These are phyloP conservation scores for Balanococcus diminutus DNA, from an alignment of 2,888 invertebrate species.

Conservation along the genomic window DNA sequence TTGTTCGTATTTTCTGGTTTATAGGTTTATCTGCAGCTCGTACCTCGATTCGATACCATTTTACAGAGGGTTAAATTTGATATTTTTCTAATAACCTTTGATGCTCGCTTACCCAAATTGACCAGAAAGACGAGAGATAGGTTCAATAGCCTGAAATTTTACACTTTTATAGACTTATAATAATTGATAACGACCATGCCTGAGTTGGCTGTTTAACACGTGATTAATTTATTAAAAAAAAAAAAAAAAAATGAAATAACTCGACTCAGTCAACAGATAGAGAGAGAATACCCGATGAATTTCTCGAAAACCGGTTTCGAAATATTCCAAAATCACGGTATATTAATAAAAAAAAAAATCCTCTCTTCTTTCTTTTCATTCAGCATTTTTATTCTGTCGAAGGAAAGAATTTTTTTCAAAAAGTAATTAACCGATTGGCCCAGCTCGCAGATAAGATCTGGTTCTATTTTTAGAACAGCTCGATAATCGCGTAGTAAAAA, in stretches of 20 bases:
- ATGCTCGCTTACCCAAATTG: neutral
- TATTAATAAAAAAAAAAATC: constrained; percentile 17
- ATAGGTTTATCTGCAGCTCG: neutral
- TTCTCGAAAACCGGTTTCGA: neutral
- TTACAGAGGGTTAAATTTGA: neutral
- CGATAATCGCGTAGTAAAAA: neutral
- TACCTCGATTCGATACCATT: neutral
- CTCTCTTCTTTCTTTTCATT: constrained; percentile 7
- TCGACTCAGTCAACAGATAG: neutral
- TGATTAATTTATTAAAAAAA: no score
- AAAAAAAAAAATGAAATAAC: no score
- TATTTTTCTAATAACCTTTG: neutral
- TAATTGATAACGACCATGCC: neutral
- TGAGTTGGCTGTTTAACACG: no score
- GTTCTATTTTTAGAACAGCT: neutral
- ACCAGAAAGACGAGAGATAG: neutral
- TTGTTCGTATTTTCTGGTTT: no score
- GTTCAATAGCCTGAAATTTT: neutral
- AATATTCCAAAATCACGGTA: constrained; percentile 15
- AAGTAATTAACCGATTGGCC: neutral
- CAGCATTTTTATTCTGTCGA: neutral
- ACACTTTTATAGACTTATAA: neutral
- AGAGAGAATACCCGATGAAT: neutral
- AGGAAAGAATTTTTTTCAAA: neutral
- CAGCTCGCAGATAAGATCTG: neutral